Percentiles rank a stretch among this genome's conserved stretches.
These are phyloP conservation scores for Germaria angustata DNA, from an alignment of 2,888 invertebrate genomes.

Conservation along the genomic window DNA sequence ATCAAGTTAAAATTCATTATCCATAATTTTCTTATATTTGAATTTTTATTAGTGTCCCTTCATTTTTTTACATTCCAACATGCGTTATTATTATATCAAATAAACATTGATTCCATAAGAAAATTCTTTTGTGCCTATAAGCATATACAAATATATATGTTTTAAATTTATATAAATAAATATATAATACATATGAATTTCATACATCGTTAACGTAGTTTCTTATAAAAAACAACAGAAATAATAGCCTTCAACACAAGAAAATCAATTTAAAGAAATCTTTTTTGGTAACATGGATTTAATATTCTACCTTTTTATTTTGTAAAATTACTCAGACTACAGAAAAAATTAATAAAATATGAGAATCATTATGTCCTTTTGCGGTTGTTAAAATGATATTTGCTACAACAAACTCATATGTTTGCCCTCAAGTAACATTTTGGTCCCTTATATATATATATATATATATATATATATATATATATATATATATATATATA, in stretches of 20 bases:
- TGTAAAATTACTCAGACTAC: not conserved
- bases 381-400: constrained; percentile 28
- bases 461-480: too few species aligned
- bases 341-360: constrained; percentile 76
- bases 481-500: not conserved
- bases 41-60: too few species aligned
- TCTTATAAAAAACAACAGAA: not conserved
- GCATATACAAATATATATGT: too few species aligned
- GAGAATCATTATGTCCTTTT: constrained; percentile 72
- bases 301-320: not conserved
- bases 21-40: too few species aligned
- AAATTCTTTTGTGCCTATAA: too few species aligned
- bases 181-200: too few species aligned
- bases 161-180: too few species aligned
- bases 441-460: constrained; percentile 18
- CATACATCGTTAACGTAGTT: too few species aligned
- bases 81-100: too few species aligned
- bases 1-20: too few species aligned
- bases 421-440: constrained; percentile 62
- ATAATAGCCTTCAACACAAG: not conserved
- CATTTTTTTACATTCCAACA: too few species aligned
- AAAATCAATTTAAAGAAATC: not conserved
- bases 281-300: not conserved
- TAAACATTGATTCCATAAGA: too few species aligned
- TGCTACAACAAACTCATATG: constrained; percentile 49